Evolutionary conservation across 2,797 vertebrate genomes (phyloP), one percentile per base, ranked within the genome.

Genomic region (Clarias laeviceps): DNA sequence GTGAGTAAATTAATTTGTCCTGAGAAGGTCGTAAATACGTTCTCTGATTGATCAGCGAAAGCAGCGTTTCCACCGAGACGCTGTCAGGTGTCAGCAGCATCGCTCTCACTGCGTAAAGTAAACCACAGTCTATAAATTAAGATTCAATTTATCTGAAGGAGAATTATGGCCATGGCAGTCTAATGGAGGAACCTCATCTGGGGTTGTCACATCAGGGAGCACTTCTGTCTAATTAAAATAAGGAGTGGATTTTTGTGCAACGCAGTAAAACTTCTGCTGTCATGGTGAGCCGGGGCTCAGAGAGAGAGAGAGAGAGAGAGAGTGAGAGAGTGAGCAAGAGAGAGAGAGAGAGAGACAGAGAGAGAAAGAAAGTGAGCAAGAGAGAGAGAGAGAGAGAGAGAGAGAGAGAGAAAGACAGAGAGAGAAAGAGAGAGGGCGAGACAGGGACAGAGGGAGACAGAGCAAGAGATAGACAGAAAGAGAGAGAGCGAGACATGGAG

Each of bases 151-250:
- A 85, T 88, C 82, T 77, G 77, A 22, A 72, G 15, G 56, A 37
- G 73, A 81, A 89, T 90, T 87, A 90, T 85, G 68, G 86, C 78
- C 69, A 70, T 69, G 69, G 88, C 82, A 79, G 86, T 83, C 87
- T 90, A 89, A 88, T 88, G 73, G 86, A 85, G 84, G 70, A 85
- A 87, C 84, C 85, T 86, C 78, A 82, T 88, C 85, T 77, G 86
- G 73, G 86, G 85, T 89, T 87, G 90, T 90, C 87, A 87, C 89
- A 90, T 90, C 81, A 89, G 82, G 56, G 82, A 87, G 87, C 88
- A 80, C 83, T 84, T 70, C 86, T 77, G 86, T 89, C 86, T 88
- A 88, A 89, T 92, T 82, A 83, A 82, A 83, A 82, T 77, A 84
- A 82, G 69, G 70, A 81, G 80, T 76, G 80, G 69, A 84, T 86